Evolutionary conservation across 2,888 invertebrate species (phyloP).

Genomic region (Stratiomys singularior): DNA sequence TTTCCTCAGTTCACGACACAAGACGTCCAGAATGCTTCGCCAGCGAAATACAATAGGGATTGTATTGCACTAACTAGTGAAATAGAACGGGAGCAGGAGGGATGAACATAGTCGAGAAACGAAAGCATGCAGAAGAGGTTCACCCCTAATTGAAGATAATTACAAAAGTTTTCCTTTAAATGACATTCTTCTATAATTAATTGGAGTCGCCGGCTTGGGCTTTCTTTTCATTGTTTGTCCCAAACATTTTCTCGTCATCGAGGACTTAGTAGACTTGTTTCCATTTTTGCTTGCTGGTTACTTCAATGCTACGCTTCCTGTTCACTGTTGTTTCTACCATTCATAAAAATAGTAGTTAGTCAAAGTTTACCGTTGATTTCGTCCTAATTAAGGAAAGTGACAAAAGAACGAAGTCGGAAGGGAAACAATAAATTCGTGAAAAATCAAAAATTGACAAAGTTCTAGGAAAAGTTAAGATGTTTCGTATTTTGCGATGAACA

Average conservation of each 20-base stretch:
- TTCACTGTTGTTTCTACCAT: too few species aligned
- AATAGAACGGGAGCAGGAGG: too few species aligned
- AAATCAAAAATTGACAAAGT: conserved; percentile 9
- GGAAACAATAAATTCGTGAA: background rate
- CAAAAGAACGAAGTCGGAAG: background rate
- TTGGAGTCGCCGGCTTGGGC: conserved; percentile 10
- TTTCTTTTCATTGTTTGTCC: conserved; percentile 21
- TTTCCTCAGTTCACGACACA: too few species aligned
- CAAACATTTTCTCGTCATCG: background rate
- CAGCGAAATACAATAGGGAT: too few species aligned
- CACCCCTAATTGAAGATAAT: conserved; percentile 48
- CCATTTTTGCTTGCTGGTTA: background rate
- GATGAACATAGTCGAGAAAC: too few species aligned
- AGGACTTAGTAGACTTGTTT: background rate
- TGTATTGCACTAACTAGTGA: too few species aligned
- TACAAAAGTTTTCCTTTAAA: conserved; percentile 48
- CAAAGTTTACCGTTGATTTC: conserved; percentile 15
- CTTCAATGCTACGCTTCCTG: too few species aligned
- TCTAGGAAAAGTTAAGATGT: background rate
- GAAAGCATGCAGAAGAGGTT: conserved; percentile 6
- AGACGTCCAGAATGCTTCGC: too few species aligned
- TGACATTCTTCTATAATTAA: conserved; percentile 44
- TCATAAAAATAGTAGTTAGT: background rate
- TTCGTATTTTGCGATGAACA: too few species aligned
- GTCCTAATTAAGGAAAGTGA: background rate